These are phyloP conservation scores for Plebejus anna DNA, from an alignment of 2,888 invertebrate species.

Conservation along the genomic window DNA sequence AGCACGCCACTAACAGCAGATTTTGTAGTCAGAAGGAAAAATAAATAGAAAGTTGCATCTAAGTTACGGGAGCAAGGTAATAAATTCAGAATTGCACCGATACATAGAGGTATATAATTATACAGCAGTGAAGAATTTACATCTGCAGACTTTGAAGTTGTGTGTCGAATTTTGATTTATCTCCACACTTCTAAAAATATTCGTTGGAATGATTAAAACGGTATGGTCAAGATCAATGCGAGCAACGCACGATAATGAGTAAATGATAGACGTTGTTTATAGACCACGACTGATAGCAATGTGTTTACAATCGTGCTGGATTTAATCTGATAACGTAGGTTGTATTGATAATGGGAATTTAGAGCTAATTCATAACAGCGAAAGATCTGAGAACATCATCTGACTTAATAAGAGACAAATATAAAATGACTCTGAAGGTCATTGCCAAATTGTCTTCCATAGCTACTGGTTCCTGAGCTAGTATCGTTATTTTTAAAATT, in stretches of 20 bases:
- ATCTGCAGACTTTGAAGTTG: not conserved
- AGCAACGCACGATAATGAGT: constrained; percentile 37
- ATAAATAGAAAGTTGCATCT: not conserved
- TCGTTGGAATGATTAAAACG: constrained; percentile 34
- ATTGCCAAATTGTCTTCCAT: not conserved
- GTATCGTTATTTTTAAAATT: not conserved
- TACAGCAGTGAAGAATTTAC: not conserved
- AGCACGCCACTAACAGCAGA: not conserved
- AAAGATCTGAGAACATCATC: constrained; percentile 10
- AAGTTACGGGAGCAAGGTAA: not conserved
- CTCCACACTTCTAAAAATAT: constrained; percentile 17
- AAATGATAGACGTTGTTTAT: constrained; percentile 48
- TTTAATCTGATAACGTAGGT: constrained; percentile 44
- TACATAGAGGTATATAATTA: not conserved
- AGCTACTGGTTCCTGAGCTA: not conserved
- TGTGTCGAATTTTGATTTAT: constrained; percentile 7
- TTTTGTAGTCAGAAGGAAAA: not conserved
- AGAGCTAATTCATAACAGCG: constrained; percentile 37
- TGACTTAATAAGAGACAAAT: constrained; percentile 1
- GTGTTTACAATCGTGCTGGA: constrained; percentile 51
- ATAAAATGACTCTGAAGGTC: constrained; percentile 20
- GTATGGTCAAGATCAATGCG: constrained; percentile 47
- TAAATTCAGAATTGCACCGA: not conserved
- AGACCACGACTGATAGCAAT: constrained; percentile 53
- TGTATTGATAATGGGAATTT: constrained; percentile 32